These are phyloP conservation scores for Cydia amplana DNA, from an alignment of 1,140 invertebrate genomes.

Conservation along the genomic window DNA sequence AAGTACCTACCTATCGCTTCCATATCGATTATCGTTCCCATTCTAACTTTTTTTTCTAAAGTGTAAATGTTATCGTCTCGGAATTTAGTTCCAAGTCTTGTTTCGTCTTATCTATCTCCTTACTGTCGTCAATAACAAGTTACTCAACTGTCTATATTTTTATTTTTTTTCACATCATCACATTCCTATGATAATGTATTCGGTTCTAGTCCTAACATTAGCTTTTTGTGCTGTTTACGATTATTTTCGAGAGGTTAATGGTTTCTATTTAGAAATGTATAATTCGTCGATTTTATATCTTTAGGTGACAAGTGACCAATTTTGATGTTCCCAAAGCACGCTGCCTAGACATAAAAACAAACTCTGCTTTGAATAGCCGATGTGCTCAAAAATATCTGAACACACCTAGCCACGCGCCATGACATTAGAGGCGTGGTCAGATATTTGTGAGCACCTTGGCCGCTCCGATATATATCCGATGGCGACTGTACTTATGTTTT, in stretches of 20 bases:
- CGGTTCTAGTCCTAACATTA: neutral
- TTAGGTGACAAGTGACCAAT: neutral
- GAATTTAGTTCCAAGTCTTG: slow-evolving; percentile 6
- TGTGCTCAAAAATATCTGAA: too few relatives aligned
- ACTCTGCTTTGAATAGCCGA: too few relatives aligned
- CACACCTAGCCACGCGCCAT: too few relatives aligned
- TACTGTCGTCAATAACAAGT: neutral
- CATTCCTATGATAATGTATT: slow-evolving; percentile 11
- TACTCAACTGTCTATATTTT: neutral
- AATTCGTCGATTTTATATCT: neutral
- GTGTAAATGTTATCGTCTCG: neutral
- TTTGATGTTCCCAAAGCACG: neutral
- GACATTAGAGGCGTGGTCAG: too few relatives aligned
- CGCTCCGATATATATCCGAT: too few relatives aligned
- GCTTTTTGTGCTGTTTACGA: neutral
- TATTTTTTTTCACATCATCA: neutral
- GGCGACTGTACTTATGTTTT: too few relatives aligned
- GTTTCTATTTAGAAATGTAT: neutral
- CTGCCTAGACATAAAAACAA: too few relatives aligned
- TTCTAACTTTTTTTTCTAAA: neutral
- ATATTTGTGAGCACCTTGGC: too few relatives aligned
- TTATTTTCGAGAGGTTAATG: neutral
- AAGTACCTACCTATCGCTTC: too few relatives aligned
- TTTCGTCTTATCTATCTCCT: neutral
- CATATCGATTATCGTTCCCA: too few relatives aligned